Base-by-base conservation (phyloP, 2,113 vertebrate genomes). In the Cariama cristata region DNA sequence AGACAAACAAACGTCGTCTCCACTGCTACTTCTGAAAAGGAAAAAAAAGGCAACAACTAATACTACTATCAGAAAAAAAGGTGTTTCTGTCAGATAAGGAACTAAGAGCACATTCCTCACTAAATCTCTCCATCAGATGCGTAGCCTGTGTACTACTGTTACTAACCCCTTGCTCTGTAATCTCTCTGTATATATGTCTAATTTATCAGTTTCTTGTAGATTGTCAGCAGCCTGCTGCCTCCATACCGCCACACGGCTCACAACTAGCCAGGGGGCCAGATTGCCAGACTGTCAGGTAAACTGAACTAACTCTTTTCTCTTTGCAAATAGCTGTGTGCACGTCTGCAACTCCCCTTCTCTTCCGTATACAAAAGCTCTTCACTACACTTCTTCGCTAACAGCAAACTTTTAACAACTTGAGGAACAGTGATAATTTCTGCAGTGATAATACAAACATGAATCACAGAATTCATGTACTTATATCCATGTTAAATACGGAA, bases 181-280 rank as follows among this genome's bases (percentile, higher is more conserved):
- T 98, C 98, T 98, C 98, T 99, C 97, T 99, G 99, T 99, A 99
- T 98, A 99, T 99, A 98, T 99, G 98, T 99, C 99, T 99, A 99
- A 99, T 99, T 99, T 99, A 99, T 99, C 99, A 99, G 99, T 99
- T 98, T 99, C 99, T 99, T 98, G 98, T 99, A 99, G 99, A 99
- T 99, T 99, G 99, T 99, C 99, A 99, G 99, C 99, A 99, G 99
- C 98, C 99, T 99, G 98, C 99, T 99, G 99, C 99, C 99, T 99
- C 99, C 99, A 96, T 99, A 99, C 98, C 99, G 99, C 97, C 99
- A 99, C 98, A 98, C 98, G 98, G 98, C 99, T 98, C 99, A 99
- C 99, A 99, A 99, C 98, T 99, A 99, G 99, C 99, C 98, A 98
- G 97, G 98, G 99, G 98, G 98, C 98, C 98, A 98, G 98, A 98